These are phyloP conservation scores for Leiothrix lutea DNA, from an alignment of 2,113 vertebrate species.

Conservation along the genomic window DNA sequence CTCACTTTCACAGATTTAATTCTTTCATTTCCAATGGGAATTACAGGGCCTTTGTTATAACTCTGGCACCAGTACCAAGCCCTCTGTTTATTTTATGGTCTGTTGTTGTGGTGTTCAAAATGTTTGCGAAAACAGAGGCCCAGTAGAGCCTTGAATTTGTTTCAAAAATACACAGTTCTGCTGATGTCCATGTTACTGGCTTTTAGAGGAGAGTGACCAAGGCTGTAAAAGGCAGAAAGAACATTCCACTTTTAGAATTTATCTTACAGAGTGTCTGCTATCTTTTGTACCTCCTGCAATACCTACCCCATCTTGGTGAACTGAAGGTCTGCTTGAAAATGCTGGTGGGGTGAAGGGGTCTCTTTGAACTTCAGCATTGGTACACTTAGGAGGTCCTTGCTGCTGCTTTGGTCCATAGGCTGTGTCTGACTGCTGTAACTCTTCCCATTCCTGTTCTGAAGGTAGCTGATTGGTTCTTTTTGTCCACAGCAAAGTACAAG, in stretches of 20 bases:
- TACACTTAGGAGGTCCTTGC: background rate
- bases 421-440: background rate
- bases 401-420: background rate
- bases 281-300: background rate
- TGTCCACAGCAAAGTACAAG: conserved; percentile 90
- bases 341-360: background rate
- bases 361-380: background rate
- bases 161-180: conserved; percentile 5
- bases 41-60: conserved; percentile 9
- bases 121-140: conserved; percentile 2
- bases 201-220: background rate
- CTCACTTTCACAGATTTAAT: conserved; percentile 36
- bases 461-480: background rate
- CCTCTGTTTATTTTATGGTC: conserved; percentile 32
- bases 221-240: background rate
- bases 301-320: background rate
- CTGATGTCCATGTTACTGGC: background rate
- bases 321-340: background rate
- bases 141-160: background rate
- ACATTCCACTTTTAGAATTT: background rate
- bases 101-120: conserved; percentile 35
- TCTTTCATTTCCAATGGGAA: conserved; percentile 12
- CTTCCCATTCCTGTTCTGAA: background rate
- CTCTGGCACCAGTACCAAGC: background rate
- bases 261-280: background rate